phyloP scores from a whole-genome alignment of 35 echinoderm and acorn worm species.

The Lytechinus pictus region DNA sequence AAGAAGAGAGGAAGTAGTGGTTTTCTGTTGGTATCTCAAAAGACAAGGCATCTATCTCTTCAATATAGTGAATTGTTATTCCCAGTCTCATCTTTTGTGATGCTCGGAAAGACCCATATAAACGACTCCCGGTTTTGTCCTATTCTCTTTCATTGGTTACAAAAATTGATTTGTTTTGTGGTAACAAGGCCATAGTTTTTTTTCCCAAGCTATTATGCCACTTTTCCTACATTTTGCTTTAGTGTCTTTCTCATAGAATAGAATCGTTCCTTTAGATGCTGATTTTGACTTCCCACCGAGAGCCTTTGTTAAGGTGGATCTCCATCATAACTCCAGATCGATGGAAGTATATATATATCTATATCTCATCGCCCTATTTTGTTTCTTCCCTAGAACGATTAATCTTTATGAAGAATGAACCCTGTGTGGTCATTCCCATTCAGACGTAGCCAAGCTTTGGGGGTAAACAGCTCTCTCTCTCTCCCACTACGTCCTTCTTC shows the following conservation, averaged over 20 bases:
- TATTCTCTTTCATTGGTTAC: slow-evolving; percentile 16
- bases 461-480: neutral
- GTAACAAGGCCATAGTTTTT: slow-evolving; percentile 44
- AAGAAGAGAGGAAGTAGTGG: neutral
- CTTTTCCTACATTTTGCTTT: slow-evolving; percentile 25
- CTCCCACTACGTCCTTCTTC: slow-evolving; percentile 31
- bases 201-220: slow-evolving; percentile 14
- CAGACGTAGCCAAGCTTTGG: slow-evolving; percentile 15
- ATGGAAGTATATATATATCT: slow-evolving; percentile 2
- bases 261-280: neutral
- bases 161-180: slow-evolving; percentile 40
- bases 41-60: neutral
- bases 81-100: neutral
- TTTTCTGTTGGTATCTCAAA: neutral
- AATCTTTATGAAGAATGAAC: neutral
- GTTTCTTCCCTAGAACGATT: neutral
- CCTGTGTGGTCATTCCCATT: slow-evolving; percentile 27
- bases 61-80: neutral
- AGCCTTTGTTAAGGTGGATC: slow-evolving; percentile 21
- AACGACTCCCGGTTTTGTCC: neutral
- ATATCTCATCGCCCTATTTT: neutral
- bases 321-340: slow-evolving; percentile 28
- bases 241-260: neutral
- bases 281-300: slow-evolving; percentile 23
- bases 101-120: neutral